Conservation (phyloP, 2,113 vertebrate species). For the Salvelinus namaycush region DNA sequence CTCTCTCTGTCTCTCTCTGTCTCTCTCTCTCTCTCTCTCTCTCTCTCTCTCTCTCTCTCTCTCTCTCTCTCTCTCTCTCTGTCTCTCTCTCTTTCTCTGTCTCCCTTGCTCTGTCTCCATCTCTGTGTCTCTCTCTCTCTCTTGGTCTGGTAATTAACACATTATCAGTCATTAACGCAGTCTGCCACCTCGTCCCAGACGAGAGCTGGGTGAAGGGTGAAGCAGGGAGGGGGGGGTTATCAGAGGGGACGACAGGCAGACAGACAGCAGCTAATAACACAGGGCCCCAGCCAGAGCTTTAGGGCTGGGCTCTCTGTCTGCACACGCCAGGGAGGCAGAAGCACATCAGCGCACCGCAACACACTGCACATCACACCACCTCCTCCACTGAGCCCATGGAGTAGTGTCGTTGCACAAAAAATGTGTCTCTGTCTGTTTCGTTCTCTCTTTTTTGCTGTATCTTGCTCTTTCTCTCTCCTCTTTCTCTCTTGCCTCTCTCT, state of each 20-base stretch:
- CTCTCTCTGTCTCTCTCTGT: background rate
- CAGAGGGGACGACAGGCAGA: background rate
- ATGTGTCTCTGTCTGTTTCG: background rate
- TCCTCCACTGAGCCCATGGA: background rate
- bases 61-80: background rate
- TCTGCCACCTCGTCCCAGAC: no score
- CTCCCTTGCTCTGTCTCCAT: background rate
- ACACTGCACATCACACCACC: background rate
- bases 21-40: background rate
- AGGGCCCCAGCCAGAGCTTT: background rate
- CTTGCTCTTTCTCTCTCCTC: background rate
- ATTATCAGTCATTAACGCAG: no score
- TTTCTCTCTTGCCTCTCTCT: background rate
- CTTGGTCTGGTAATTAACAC: background rate
- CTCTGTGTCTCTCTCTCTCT: background rate
- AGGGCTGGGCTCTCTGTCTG: background rate
- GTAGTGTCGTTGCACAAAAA: no score
- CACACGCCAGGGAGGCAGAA: conserved; percentile 21
- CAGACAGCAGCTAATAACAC: background rate
- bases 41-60: background rate
- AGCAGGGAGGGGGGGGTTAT: conserved; percentile 18
- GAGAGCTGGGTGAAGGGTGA: background rate
- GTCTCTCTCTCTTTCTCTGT: background rate
- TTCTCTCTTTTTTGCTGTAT: background rate
- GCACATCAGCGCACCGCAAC: conserved; percentile 4